Evolutionary conservation across 2,113 vertebrate species (phyloP).

Genomic region (Alouatta palliata): DNA sequence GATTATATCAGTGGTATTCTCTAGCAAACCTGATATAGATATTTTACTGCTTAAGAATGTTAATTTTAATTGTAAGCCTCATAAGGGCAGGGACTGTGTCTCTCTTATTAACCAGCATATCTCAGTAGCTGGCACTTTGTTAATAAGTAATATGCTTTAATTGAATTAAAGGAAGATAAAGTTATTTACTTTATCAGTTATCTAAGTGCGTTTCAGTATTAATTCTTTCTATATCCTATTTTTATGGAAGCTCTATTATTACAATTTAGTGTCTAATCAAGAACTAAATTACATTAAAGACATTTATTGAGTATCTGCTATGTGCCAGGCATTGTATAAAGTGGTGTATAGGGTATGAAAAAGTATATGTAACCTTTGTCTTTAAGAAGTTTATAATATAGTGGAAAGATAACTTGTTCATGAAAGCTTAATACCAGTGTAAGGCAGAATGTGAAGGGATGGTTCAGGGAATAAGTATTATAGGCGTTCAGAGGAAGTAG

Average conservation of each 20-base stretch:
- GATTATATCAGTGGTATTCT: conserved; percentile 1
- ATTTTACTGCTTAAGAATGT: conserved; percentile 30
- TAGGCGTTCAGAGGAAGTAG: neutral
- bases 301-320: conserved; percentile 45
- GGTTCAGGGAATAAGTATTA: neutral
- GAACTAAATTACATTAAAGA: neutral
- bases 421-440: neutral
- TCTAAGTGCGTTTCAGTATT: conserved; percentile 2
- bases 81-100: conserved; percentile 29
- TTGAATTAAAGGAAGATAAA: conserved; percentile 19
- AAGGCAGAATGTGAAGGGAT: neutral
- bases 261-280: conserved; percentile 44
- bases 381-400: conserved; percentile 5
- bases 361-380: neutral
- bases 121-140: neutral
- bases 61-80: conserved; percentile 36
- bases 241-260: conserved; percentile 7
- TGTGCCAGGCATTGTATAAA: conserved; percentile 39
- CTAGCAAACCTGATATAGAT: neutral
- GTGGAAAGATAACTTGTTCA: neutral
- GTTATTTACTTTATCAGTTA: conserved; percentile 24
- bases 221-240: conserved; percentile 29
- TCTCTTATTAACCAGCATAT: conserved; percentile 1
- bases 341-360: neutral
- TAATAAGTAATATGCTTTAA: conserved; percentile 9